Base-by-base conservation (phyloP, 1,140 invertebrate genomes). In the Drosophila punjabiensis region DNA sequence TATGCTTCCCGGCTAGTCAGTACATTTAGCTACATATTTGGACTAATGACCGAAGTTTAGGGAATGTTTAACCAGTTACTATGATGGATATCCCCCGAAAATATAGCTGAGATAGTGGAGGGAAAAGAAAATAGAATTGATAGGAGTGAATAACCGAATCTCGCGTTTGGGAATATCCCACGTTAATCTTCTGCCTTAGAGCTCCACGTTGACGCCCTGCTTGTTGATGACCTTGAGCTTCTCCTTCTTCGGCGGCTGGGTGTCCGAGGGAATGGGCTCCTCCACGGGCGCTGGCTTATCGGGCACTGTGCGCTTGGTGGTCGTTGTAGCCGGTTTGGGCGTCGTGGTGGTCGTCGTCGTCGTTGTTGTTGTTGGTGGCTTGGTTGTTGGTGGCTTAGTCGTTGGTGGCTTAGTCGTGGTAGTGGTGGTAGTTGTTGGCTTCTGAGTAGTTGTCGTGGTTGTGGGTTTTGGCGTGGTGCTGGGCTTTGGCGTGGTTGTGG, bases 151-250 rank as follows among this genome's bases (percentile, higher is more conserved):
- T 33, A 62, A 75, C 48, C 69, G 48, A 75, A 74, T 75, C 37
- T 74, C 69, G n/a, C 35, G 35, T 16, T 71, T 45, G 71, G 69
- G 69, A 61, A 60, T 45, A 73, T 53, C 30, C 70, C 30, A 56
- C 5, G 18, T 16, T 14, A 68, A 35, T 39, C 14, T 62, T 33
- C 20, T 39, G 47, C 30, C 47, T 93, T 93, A 93, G 41, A 93
- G 77, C 65, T 93, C 91, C 28, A 92, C 82, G 24, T 93, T 92
- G 18, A 62, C 76, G 50, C 94, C 94, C 73, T 93, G 94, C 74
- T 94, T 95, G 71, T 94, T 95, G 53, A 95, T 95, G 8, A 95
- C 94, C 91, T 95, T 95, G 33, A 95, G 90, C 64, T 93, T 94
- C 76, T 94, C 94, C 52, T 93, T 93, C 62, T 90, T 92, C 5